Evolutionary conservation across 2,113 vertebrate genomes (phyloP).

Genomic region (Varanus komodoensis): DNA sequence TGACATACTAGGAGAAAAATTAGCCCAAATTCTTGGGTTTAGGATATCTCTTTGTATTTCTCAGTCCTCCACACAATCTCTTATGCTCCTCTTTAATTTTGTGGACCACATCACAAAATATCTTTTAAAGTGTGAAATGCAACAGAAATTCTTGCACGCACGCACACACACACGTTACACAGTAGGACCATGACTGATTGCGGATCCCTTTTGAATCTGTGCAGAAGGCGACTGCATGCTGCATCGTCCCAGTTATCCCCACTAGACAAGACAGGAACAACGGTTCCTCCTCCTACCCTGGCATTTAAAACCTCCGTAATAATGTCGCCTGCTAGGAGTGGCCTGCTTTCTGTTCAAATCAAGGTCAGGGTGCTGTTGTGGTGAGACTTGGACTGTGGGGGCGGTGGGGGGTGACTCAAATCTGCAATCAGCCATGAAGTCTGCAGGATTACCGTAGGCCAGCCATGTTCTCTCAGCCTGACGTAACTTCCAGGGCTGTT

Average conservation of each 20-base stretch:
- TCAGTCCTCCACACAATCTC: background rate
- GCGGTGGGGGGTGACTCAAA: too few species aligned
- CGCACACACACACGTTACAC: background rate
- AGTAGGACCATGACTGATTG: too few species aligned
- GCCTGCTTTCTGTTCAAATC: too few species aligned
- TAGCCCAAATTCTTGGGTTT: background rate
- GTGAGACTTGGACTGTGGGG: background rate
- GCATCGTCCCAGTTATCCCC: too few species aligned
- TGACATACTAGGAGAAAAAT: background rate
- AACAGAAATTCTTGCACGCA: constrained; percentile 24
- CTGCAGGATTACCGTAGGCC: background rate
- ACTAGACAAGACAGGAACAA: too few species aligned
- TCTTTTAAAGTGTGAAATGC: background rate
- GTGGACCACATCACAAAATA: background rate
- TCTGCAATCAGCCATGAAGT: background rate
- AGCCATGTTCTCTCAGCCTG: background rate
- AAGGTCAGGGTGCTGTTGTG: too few species aligned
- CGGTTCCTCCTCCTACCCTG: too few species aligned
- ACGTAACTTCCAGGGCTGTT: background rate
- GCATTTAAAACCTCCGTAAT: too few species aligned
- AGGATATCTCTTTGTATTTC: background rate
- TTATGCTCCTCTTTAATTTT: background rate
- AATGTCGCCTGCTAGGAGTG: too few species aligned
- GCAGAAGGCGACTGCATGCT: too few species aligned
- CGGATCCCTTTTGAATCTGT: too few species aligned